phyloP scores from a whole-genome alignment of 2,797 vertebrate genomes.

The Trachops cirrhosus region DNA sequence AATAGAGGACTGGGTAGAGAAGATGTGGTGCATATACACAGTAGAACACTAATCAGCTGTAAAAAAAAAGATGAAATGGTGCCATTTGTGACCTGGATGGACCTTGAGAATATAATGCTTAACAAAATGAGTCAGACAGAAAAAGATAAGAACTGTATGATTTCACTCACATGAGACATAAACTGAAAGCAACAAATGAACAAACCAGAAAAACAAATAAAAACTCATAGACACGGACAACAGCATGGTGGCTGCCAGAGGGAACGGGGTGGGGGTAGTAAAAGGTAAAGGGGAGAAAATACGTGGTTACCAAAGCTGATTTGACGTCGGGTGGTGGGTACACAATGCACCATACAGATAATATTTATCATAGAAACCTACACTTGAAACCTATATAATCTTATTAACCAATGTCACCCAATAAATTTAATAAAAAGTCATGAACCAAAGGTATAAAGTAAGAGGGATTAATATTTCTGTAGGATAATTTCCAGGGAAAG shows the following conservation, averaged over 20 bases:
- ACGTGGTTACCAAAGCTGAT: too few relatives aligned
- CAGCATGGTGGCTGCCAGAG: background rate
- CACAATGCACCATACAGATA: background rate
- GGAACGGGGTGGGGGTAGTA: background rate
- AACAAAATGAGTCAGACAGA: background rate
- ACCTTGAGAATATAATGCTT: background rate
- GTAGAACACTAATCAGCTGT: too few relatives aligned
- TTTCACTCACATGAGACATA: background rate
- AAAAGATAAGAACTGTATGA: background rate
- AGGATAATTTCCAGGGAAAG: background rate
- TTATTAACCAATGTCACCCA: background rate
- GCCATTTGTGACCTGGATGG: background rate
- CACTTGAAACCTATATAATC: background rate
- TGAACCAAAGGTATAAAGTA: background rate
- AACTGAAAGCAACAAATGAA: background rate
- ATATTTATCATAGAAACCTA: background rate
- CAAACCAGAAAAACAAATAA: background rate
- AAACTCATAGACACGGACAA: background rate
- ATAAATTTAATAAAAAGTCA: background rate
- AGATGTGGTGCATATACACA: background rate
- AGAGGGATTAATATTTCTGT: background rate
- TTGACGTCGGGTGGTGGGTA: background rate
- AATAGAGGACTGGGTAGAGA: too few relatives aligned
- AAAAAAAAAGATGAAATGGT: background rate
- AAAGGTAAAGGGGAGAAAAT: too few relatives aligned